Base-by-base conservation (phyloP, 2,797 vertebrate species). In the Garrulus glandarius region DNA sequence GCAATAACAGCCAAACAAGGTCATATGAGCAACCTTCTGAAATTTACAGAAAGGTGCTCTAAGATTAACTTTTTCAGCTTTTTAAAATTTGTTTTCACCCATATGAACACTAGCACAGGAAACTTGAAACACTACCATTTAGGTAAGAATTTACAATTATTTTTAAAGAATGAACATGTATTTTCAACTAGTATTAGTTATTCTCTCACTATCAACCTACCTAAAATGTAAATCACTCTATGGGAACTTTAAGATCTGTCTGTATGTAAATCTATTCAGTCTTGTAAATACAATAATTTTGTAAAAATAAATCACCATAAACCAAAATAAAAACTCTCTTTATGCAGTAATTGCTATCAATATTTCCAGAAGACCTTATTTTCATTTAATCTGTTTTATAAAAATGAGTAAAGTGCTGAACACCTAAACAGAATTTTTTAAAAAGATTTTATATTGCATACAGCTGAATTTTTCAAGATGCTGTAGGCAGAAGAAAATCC, bases 391-490 rank as follows among this genome's bases (percentile, higher is more conserved):
- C 20, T 82, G 43, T 61, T 72, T 92, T 96, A 61, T 84, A 55
- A 96, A 92, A 95, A 63, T 47, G 64, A 96, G 75, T 84, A 49
- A 91, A 75, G 9, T 44, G 50, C 6, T 81, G 44, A 87, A 93
- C 10, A 24, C 71, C 47, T 32, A 84, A 92, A 96, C 49, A 59
- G 4, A 23, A 39, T 10, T 64, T 89, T 79, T 72, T 60, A 4
- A 87, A 75, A 87, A 75, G 13, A 88, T 44, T 77, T 67, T 65
- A 34, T 59, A 70, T 27, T 39, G 7, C 11, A 4, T 68, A 29
- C 15, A 80, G 29, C 11, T 55, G 2, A 41, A 43, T 81, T 74
- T 89, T 93, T 84, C 71, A 79, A 56, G 32, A 72, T 71, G 16
- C 4, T 81, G 41, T 52, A 19, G 13, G 80, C 4, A 72, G 59